A percentile compares a stretch with the other conserved stretches of the same genome.
These are phyloP conservation scores for Karalla daura DNA, from an alignment of 2,797 vertebrate genomes.

Conservation along the genomic window DNA sequence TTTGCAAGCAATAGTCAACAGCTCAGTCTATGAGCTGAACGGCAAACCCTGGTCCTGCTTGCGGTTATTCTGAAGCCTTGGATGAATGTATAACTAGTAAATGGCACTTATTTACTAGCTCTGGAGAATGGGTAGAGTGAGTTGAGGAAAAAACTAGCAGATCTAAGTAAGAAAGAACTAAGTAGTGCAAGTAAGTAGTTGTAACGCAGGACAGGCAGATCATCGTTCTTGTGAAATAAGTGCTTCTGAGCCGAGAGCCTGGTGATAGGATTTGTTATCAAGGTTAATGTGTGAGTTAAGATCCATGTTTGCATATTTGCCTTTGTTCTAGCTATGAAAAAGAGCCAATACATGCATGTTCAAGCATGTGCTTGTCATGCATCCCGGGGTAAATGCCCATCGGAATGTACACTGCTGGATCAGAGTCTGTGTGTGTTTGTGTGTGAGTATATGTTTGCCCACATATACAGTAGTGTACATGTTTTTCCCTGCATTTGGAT, in stretches of 20 bases:
- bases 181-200: constrained; percentile 41
- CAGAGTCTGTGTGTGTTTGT: background rate
- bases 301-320: constrained; percentile 27
- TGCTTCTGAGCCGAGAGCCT: background rate
- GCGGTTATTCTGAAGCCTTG: constrained; percentile 33
- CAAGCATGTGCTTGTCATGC: constrained; percentile 17
- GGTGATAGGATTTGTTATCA: background rate
- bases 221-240: constrained; percentile 10
- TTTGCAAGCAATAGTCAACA: background rate
- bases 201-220: constrained; percentile 7
- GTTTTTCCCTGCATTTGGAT: constrained; percentile 46
- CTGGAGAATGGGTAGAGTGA: background rate
- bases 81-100: constrained; percentile 29
- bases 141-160: background rate
- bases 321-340: constrained; percentile 13
- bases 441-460: constrained; percentile 1
- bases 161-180: constrained; percentile 8
- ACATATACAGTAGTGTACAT: constrained; percentile 32
- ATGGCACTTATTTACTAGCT: constrained; percentile 25
- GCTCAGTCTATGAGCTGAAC: constrained; percentile 19
- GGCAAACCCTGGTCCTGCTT: background rate
- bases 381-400: background rate
- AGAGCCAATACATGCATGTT: constrained; percentile 14
- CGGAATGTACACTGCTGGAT: background rate
- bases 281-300: constrained; percentile 4